Conservation (phyloP, 2,888 invertebrate species). For the Plutella xylostella region DNA sequence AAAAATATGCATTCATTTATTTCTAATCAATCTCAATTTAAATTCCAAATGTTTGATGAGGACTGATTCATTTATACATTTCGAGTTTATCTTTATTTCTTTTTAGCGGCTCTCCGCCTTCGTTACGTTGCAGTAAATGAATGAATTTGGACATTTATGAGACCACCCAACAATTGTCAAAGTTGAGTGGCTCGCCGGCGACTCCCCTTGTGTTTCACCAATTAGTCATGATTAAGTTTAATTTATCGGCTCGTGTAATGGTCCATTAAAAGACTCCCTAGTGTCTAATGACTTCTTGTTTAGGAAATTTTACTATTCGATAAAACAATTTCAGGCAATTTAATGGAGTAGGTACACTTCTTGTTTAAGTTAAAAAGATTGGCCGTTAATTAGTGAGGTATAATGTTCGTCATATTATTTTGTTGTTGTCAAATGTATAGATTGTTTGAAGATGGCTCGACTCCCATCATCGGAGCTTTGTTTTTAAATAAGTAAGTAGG, state of each 20-base stretch:
- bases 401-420: no score
- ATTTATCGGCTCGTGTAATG: slow-evolving; percentile 62
- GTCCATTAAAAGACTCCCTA: slow-evolving; percentile 53
- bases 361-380: no score
- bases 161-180: slow-evolving; percentile 47
- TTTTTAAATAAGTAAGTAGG: no score
- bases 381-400: no score
- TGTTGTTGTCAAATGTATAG: no score
- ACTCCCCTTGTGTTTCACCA: slow-evolving; percentile 43
- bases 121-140: slow-evolving; percentile 45
- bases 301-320: slow-evolving; percentile 40
- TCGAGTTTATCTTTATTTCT: slow-evolving; percentile 52
- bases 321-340: slow-evolving; percentile 58
- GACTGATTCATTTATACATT: slow-evolving; percentile 31
- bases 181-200: slow-evolving; percentile 24
- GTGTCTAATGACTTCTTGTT: slow-evolving; percentile 51
- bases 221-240: slow-evolving; percentile 65
- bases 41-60: no score
- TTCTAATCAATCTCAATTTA: no score
- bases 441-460: no score
- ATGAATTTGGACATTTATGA: slow-evolving; percentile 27
- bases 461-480: no score
- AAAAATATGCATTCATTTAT: no score
- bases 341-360: no score
- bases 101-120: slow-evolving; percentile 42